Base-by-base conservation (phyloP, 2,113 vertebrate species). In the Setophaga coronata region DNA sequence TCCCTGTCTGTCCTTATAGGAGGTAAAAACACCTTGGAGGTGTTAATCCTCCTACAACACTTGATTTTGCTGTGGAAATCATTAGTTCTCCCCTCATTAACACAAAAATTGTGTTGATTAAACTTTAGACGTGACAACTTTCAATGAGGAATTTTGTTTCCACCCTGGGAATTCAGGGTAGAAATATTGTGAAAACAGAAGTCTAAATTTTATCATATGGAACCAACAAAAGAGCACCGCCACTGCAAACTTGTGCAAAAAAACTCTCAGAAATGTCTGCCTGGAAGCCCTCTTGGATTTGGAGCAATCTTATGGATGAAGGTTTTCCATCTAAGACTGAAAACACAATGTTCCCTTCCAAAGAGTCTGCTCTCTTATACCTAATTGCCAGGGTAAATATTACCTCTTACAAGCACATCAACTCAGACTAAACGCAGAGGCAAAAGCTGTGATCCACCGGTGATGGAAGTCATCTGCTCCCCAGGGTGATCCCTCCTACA, bases 371-470 rank as follows among this genome's bases (percentile, higher is more conserved):
- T 85, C 21, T 80, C 48, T 66, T 34, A 73, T 47, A 36, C 54
- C 31, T 92, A 90, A 84, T 48, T 93, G 31, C 60, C 73, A 79
- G 43, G 6, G 12, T 76, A 72, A 33, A 11, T 25, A 38, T 3
- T 70, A 57, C 33, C 40, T 84, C 65, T 95, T 88, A 62, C 54
- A 94, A 93, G 89, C 33, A 78, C 58, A 86, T 87, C 48, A 90
- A 47, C 89, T 95, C 86, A 87, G 54, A 93, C 66, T 85, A 84
- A 97, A 87, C 36, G 70, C 54, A 40, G 58, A 94, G 50, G 66
- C 64, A 89, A 85, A 66, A 90, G 54, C 62, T 45, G 58, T 70
- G 66, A 84, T 77, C 67, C 79, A 87, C 61, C 94, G 84, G 50
- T 3, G 1, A 20, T 38, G 57, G 64, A 92, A 94, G 65, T 56